Evolutionary conservation across 2,797 vertebrate species (phyloP).

Genomic region (Bryconaethiops microstoma): DNA sequence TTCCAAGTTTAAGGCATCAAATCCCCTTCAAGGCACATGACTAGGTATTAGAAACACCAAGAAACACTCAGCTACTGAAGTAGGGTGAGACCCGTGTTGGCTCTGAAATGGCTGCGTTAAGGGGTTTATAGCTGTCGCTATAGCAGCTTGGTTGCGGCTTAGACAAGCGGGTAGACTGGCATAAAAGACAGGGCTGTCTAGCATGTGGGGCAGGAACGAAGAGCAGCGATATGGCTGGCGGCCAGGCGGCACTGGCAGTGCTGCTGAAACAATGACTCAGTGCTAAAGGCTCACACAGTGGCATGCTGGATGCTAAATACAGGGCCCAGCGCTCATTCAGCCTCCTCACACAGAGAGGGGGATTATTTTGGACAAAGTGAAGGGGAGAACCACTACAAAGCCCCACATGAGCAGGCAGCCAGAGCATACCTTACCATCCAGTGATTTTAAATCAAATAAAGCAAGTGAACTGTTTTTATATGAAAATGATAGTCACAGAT

Average conservation of each 20-base stretch:
- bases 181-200: constrained; percentile 47
- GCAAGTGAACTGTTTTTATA: neutral
- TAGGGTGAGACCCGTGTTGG: constrained; percentile 29
- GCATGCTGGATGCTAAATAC: constrained; percentile 52
- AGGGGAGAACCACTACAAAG: constrained; percentile 60
- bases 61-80: neutral
- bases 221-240: constrained; percentile 33
- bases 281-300: constrained; percentile 47
- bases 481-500: too few relatives aligned
- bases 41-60: constrained; percentile 23
- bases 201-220: constrained; percentile 57
- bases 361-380: constrained; percentile 69
- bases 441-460: neutral
- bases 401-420: constrained; percentile 57
- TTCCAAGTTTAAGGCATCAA: constrained; percentile 9
- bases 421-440: constrained; percentile 22
- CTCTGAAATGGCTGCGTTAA: constrained; percentile 42
- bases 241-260: constrained; percentile 45
- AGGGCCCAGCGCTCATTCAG: constrained; percentile 59
- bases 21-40: constrained; percentile 10
- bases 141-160: constrained; percentile 47
- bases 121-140: constrained; percentile 47
- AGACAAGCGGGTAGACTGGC: constrained; percentile 43
- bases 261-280: constrained; percentile 52
- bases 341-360: constrained; percentile 63